These are phyloP conservation scores for Otolemur crassicaudatus DNA, from an alignment of 2,797 vertebrate species.

Conservation along the genomic window DNA sequence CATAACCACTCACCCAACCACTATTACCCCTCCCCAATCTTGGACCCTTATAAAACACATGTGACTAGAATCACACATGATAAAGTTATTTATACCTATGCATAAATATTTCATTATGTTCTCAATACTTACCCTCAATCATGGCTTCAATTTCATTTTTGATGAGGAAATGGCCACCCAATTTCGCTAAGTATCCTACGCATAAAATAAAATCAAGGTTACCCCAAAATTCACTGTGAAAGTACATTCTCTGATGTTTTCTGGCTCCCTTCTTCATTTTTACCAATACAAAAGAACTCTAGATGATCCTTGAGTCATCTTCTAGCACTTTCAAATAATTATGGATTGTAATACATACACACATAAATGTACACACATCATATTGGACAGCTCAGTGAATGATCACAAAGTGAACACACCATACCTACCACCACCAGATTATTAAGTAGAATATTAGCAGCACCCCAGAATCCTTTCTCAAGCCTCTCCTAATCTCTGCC, in stretches of 20 bases:
- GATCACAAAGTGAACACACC: neutral
- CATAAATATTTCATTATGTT: neutral
- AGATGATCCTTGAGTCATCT: neutral
- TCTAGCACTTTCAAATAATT: slow-evolving; percentile 4
- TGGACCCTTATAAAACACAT: neutral
- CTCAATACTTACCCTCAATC: slow-evolving; percentile 65
- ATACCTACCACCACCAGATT: neutral
- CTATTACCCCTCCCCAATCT: neutral
- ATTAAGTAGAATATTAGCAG: neutral
- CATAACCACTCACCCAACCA: neutral
- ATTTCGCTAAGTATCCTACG: slow-evolving; percentile 72
- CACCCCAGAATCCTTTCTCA: neutral
- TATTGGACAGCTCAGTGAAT: neutral
- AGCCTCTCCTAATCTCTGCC: neutral
- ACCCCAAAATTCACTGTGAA: neutral
- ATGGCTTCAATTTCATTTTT: slow-evolving; percentile 62
- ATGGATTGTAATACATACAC: neutral
- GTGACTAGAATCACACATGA: neutral
- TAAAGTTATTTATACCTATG: neutral
- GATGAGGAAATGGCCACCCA: slow-evolving; percentile 52
- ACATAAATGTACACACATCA: neutral
- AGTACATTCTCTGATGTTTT: neutral
- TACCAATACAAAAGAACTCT: neutral
- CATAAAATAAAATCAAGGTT: slow-evolving; percentile 39
- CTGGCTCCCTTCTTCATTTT: neutral